Percentiles rank a stretch among this genome's conserved stretches.
Evolutionary conservation across 2,888 invertebrate species (phyloP).

Genomic region (Tachina fera): DNA sequence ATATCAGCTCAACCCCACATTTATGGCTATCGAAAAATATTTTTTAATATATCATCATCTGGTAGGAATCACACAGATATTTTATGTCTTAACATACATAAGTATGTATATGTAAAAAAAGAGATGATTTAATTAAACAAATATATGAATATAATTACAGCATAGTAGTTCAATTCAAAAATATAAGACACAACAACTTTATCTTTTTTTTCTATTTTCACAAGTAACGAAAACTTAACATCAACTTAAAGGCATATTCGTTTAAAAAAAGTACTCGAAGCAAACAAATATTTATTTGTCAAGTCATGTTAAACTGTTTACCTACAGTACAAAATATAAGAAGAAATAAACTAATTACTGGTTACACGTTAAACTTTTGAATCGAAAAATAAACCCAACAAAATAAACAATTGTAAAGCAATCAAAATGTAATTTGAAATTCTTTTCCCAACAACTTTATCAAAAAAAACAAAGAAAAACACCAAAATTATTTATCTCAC

Average conservation of each 20-base stretch:
- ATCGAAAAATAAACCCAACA: slow-evolving; percentile 2
- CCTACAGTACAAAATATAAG: background rate
- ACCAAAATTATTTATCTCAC: slow-evolving; percentile 24
- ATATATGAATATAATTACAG: no score
- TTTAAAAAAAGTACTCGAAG: background rate
- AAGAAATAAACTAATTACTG: slow-evolving; percentile 48
- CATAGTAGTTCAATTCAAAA: background rate
- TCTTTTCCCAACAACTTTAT: slow-evolving; percentile 24
- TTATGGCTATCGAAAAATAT: no score
- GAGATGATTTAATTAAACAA: no score
- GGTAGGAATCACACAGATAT: no score
- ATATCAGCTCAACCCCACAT: no score
- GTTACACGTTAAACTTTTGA: slow-evolving; percentile 45
- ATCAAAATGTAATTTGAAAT: slow-evolving; percentile 56
- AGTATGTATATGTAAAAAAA: no score
- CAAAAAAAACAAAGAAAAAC: slow-evolving; percentile 8
- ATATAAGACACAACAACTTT: background rate
- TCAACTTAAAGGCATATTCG: background rate
- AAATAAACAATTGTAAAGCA: slow-evolving; percentile 58
- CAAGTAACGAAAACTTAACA: background rate
- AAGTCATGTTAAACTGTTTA: slow-evolving; percentile 66
- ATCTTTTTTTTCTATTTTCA: background rate
- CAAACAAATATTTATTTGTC: slow-evolving; percentile 45
- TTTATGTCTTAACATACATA: no score
- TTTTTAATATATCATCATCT: no score